phyloP scores from a whole-genome alignment of 2,888 invertebrate genomes.

The Dermolepida albohirtum region DNA sequence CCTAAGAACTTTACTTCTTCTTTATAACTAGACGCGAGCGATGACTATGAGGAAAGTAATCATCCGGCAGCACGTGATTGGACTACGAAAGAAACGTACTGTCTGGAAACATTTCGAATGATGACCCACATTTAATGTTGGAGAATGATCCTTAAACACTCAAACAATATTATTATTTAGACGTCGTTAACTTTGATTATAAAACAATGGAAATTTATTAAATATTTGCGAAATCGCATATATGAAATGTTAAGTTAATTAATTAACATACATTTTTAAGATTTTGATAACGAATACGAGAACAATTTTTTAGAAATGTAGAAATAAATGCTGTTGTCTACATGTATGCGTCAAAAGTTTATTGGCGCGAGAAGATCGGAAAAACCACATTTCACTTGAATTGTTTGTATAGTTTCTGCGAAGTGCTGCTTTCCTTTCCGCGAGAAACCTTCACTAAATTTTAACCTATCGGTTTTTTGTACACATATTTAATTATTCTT shows the following conservation, averaged over 20 bases:
- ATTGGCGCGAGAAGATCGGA: neutral
- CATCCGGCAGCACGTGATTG: slow-evolving; percentile 51
- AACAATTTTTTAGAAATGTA: too few species aligned
- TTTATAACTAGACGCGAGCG: slow-evolving; percentile 46
- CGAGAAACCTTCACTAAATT: neutral
- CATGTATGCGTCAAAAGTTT: neutral
- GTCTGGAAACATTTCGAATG: slow-evolving; percentile 39
- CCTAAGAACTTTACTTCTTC: slow-evolving; percentile 48
- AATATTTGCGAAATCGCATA: too few species aligned
- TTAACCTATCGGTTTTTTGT: too few species aligned
- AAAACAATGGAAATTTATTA: slow-evolving; percentile 1
- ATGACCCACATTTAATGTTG: slow-evolving; percentile 39
- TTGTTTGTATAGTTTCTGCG: neutral
- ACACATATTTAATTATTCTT: too few species aligned
- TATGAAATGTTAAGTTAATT: too few species aligned
- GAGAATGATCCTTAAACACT: slow-evolving; percentile 2
- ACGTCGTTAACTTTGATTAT: neutral
- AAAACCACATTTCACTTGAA: slow-evolving; percentile 6
- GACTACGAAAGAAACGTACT: slow-evolving; percentile 44
- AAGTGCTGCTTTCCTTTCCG: slow-evolving; percentile 13
- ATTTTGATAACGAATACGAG: too few species aligned
- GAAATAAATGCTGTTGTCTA: too few species aligned
- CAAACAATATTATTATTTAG: slow-evolving; percentile 1
- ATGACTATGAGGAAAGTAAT: slow-evolving; percentile 57
- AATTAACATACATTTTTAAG: too few species aligned